phyloP scores from a whole-genome alignment of 2,888 invertebrate species.

The Timema cristinae region DNA sequence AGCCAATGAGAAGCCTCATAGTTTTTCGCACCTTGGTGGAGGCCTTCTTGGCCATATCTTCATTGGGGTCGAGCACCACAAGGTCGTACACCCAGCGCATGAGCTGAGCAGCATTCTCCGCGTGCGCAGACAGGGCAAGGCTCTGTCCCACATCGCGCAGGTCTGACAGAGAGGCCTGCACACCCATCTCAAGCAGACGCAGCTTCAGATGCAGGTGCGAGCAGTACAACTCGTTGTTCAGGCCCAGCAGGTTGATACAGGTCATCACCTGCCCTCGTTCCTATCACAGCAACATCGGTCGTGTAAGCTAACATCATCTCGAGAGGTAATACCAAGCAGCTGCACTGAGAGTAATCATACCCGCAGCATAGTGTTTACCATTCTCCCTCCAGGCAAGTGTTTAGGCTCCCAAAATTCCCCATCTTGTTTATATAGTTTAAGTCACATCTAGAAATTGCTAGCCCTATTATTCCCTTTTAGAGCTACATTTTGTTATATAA shows the following conservation, averaged over 20 bases:
- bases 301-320: too few relatives aligned
- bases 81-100: conserved; percentile 56
- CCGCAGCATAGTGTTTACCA: too few relatives aligned
- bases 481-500: too few relatives aligned
- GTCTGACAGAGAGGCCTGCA: conserved; percentile 55
- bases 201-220: conserved; percentile 54
- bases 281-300: conserved; percentile 33
- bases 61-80: conserved; percentile 52
- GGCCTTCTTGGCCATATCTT: conserved; percentile 50
- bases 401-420: too few relatives aligned
- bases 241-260: conserved; percentile 54
- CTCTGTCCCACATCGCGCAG: conserved; percentile 51
- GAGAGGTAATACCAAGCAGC: too few relatives aligned
- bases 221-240: conserved; percentile 54
- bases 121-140: conserved; percentile 41
- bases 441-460: too few relatives aligned
- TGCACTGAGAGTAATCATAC: too few relatives aligned
- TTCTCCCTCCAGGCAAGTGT: too few relatives aligned
- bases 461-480: too few relatives aligned
- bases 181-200: conserved; percentile 55
- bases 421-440: too few relatives aligned
- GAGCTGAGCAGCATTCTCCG: conserved; percentile 55
- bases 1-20: neutral
- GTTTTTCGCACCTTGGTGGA: conserved; percentile 43
- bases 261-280: conserved; percentile 58